A percentile compares a stretch with the other conserved stretches of the same genome.
phyloP scores from a whole-genome alignment of 2,113 vertebrate species.

The Crotalus horridus region DNA sequence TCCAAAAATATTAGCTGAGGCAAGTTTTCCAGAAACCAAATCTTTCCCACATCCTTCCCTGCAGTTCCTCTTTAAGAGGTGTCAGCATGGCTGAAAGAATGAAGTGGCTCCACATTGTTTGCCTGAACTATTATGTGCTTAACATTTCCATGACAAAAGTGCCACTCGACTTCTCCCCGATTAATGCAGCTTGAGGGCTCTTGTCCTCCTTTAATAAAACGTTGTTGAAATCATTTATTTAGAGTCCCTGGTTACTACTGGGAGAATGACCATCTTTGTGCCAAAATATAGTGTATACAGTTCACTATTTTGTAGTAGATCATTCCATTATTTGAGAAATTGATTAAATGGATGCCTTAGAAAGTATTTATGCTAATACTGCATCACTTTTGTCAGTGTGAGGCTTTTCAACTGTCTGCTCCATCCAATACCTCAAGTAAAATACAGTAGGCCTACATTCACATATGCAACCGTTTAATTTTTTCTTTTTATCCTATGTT shows the following conservation, averaged over 20 bases:
- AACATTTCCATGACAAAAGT: slow-evolving; percentile 99
- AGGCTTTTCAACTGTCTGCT: slow-evolving; percentile 68
- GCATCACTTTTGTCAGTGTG: slow-evolving; percentile 69
- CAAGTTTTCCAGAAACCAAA: slow-evolving; percentile 79
- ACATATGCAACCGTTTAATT: neutral
- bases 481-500: neutral
- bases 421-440: slow-evolving; percentile 54
- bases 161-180: slow-evolving; percentile 99
- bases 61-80: slow-evolving; percentile 96
- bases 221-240: slow-evolving; percentile 97
- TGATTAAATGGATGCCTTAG: slow-evolving; percentile 76
- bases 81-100: slow-evolving; percentile 98
- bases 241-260: slow-evolving; percentile 81
- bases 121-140: slow-evolving; percentile 98
- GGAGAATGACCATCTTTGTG: slow-evolving; percentile 82
- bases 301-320: slow-evolving; percentile 84
- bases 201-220: slow-evolving; percentile 95
- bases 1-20: slow-evolving; percentile 79
- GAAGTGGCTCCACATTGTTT: slow-evolving; percentile 97
- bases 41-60: slow-evolving; percentile 99
- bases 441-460: slow-evolving; percentile 60
- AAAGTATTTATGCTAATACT: slow-evolving; percentile 76
- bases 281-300: slow-evolving; percentile 85
- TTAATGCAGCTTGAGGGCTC: slow-evolving; percentile 94
- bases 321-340: slow-evolving; percentile 81